Conservation (phyloP, 1,140 invertebrate genomes). For the Palaemon carinicauda region DNA sequence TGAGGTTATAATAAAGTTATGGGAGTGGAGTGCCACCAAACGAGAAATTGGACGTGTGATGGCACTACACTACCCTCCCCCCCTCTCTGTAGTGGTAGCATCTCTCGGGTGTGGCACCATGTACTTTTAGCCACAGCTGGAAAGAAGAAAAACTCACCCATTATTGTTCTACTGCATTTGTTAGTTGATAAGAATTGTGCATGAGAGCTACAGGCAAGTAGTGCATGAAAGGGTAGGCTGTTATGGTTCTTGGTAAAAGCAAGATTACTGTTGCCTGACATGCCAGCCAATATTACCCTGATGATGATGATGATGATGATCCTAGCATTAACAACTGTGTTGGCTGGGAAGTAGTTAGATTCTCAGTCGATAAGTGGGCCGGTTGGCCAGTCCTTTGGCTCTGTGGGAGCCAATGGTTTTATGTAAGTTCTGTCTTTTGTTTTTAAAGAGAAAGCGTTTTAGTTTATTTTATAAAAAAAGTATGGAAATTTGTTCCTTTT, state of each 20-base stretch:
- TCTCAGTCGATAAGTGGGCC: conserved; percentile 11
- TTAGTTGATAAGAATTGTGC: conserved; percentile 40
- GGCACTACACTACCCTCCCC: not conserved
- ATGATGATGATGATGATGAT: not conserved
- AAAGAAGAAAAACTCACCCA: not conserved
- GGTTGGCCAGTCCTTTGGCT: conserved; percentile 25
- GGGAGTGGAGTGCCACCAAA: not conserved
- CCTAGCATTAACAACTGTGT: conserved; percentile 2
- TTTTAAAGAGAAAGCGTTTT: conserved; percentile 15
- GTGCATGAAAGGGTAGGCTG: conserved; percentile 21
- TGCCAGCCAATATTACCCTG: conserved; percentile 15
- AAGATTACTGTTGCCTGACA: not conserved
- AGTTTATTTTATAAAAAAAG: conserved; percentile 18
- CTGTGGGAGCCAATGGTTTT: conserved; percentile 35
- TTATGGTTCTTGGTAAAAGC: not conserved
- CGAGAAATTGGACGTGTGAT: not conserved
- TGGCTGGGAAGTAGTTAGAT: conserved; percentile 21
- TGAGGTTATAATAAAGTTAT: conserved; percentile 32
- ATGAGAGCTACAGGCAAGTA: conserved; percentile 36
- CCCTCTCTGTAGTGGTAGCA: conserved; percentile 15
- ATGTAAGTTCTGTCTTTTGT: conserved; percentile 17
- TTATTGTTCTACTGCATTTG: conserved; percentile 52
- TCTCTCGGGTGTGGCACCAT: conserved; percentile 5
- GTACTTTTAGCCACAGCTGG: not conserved
- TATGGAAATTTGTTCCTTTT: conserved; percentile 14